phyloP scores from a whole-genome alignment of 2,888 invertebrate species.

The Hirtodrosophila duncani region DNA sequence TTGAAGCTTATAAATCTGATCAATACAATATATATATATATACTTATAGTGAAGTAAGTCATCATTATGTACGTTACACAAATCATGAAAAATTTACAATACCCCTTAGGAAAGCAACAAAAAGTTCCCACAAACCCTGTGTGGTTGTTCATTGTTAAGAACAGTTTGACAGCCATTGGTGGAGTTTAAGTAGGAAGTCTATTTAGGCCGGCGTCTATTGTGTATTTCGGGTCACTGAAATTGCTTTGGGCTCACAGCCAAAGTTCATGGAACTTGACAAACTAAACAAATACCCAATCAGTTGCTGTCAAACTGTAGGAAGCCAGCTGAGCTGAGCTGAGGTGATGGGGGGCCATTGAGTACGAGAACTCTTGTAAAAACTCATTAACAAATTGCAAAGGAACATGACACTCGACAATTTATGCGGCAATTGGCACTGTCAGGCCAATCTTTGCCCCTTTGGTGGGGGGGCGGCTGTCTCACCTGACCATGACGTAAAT shows the following conservation, averaged over 20 bases:
- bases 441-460: conserved; percentile 35
- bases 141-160: conserved; percentile 17
- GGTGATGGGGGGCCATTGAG: conserved; percentile 4
- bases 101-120: conserved; percentile 5
- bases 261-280: conserved; percentile 51
- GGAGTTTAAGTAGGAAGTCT: conserved; percentile 20
- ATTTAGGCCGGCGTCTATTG: conserved; percentile 64
- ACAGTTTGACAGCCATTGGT: conserved; percentile 54
- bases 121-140: conserved; percentile 16
- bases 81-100: not conserved
- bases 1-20: too few relatives aligned
- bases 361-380: conserved; percentile 31
- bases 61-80: too few relatives aligned
- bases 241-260: conserved; percentile 45
- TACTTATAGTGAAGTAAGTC: too few relatives aligned
- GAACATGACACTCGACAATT: conserved; percentile 41
- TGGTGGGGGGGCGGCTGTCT: conserved; percentile 22
- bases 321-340: too few relatives aligned
- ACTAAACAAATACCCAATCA: conserved; percentile 40
- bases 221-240: conserved; percentile 51
- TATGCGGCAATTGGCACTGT: conserved; percentile 51
- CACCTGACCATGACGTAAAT: conserved; percentile 64
- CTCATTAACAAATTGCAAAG: conserved; percentile 69
- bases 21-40: too few relatives aligned
- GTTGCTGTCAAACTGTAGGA: conserved; percentile 36